These are phyloP conservation scores for Microplitis manilae DNA, from an alignment of 2,888 invertebrate genomes.

Conservation along the genomic window DNA sequence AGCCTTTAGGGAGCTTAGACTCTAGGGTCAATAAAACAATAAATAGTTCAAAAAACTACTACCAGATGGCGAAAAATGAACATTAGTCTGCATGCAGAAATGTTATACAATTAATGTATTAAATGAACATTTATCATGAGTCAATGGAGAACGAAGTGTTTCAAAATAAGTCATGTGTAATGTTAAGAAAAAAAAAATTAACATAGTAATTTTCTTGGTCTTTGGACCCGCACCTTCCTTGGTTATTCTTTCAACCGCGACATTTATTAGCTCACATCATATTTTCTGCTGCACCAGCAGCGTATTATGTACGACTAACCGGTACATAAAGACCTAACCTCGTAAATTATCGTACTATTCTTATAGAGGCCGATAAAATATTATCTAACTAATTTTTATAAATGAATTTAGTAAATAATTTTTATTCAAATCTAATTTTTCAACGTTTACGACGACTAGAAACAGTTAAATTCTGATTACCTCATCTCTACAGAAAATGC, in stretches of 20 bases:
- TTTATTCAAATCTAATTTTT: not conserved
- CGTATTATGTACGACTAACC: not conserved
- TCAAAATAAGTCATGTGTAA: not conserved
- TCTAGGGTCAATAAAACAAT: no score
- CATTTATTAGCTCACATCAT: not conserved
- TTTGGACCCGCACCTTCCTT: slow-evolving; percentile 37
- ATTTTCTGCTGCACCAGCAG: slow-evolving; percentile 12
- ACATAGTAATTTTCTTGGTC: slow-evolving; percentile 60
- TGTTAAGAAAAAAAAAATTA: slow-evolving; percentile 47
- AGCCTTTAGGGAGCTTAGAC: no score
- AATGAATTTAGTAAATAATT: not conserved
- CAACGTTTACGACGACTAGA: no score
- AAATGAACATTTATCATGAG: no score
- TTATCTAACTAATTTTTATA: not conserved
- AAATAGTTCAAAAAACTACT: no score
- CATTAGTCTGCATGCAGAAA: no score
- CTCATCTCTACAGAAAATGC: no score
- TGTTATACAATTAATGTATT: no score
- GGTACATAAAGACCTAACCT: not conserved
- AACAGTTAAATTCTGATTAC: no score
- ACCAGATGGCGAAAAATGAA: no score
- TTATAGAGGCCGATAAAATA: not conserved
- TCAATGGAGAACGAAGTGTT: not conserved
- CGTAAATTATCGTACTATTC: not conserved
- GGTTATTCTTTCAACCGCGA: slow-evolving; percentile 22